Evolutionary conservation across 2,113 vertebrate species (phyloP), one percentile per base, ranked within the genome.

Genomic region (Campylomormyrus numenius): DNA sequence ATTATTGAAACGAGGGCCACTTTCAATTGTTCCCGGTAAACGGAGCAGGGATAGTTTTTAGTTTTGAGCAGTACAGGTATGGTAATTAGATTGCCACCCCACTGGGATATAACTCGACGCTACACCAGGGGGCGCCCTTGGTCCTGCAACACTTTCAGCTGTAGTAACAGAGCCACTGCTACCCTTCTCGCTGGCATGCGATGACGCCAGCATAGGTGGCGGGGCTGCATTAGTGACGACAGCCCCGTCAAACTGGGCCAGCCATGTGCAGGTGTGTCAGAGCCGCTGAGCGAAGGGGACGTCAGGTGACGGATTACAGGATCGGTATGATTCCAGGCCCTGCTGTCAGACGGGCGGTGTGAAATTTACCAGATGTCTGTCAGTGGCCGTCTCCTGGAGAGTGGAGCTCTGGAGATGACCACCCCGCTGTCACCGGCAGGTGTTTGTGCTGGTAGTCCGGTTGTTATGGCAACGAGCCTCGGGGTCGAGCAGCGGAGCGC

Each of bases 191-290:
- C n/a, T 24, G 11, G 83, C 46, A 98, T 94, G 98, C 98, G 0
- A 98, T 99, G 89, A 97, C 97, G 91, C 97, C 99, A 2, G 98
- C 98, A 5, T 42, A 99, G 92, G 98, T 99, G 94, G 98, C 99
- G 89, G 98, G 62, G 99, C 91, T 98, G 98, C 88, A 99, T 98
- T 91, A 99, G 98, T 99, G 95, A 99, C 99, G 98, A 98, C 99
- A 2, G 98, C 98, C 19, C 99, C 10, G 97, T 99, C 70, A 99
- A 99, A 91, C 94, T 99, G 74, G 74, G 91, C 98, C 98, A 0
- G 98, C 0, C 98, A 98, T 88, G 95, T 99, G 90, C 98, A 99
- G 97, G 98, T 98, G 94, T 95, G 96, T 93, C 66, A 62, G 49
- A 7, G 6, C 87, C 7, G 35, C 39, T 3, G 48, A 39, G 31